A percentile compares a stretch with the other conserved stretches of the same genome.
phyloP scores from a whole-genome alignment of 2,888 invertebrate species.

The Cantharis nigra region DNA sequence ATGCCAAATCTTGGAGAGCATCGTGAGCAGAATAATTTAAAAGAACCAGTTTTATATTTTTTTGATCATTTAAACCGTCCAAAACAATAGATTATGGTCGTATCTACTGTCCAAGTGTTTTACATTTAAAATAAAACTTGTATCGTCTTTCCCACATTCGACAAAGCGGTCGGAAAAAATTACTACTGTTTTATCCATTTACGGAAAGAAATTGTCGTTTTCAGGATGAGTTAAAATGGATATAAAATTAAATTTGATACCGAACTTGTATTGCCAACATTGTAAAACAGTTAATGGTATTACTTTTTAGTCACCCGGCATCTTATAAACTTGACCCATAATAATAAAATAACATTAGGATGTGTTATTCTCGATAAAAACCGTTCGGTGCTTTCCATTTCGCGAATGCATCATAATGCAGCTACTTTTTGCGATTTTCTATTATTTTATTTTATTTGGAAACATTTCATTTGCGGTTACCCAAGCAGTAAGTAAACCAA shows the following conservation, averaged over 20 bases:
- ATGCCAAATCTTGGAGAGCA: neutral
- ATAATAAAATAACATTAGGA: slow-evolving; percentile 11
- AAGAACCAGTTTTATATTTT: slow-evolving; percentile 1
- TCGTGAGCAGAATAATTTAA: slow-evolving; percentile 8
- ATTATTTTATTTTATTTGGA: slow-evolving; percentile 1
- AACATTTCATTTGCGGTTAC: slow-evolving; percentile 26
- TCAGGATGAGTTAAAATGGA: slow-evolving; percentile 41
- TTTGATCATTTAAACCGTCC: slow-evolving; percentile 10
- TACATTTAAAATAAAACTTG: slow-evolving; percentile 28
- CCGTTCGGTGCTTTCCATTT: neutral
- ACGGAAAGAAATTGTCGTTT: slow-evolving; percentile 36
- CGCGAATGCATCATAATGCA: neutral
- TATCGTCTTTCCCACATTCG: slow-evolving; percentile 38
- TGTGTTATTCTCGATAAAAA: neutral
- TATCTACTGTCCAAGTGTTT: slow-evolving; percentile 9
- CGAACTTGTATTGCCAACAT: slow-evolving; percentile 34
- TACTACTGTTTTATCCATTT: slow-evolving; percentile 38
- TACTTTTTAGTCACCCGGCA: slow-evolving; percentile 45
- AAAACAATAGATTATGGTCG: slow-evolving; percentile 9
- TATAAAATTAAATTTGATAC: slow-evolving; percentile 49
- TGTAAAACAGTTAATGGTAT: slow-evolving; percentile 52
- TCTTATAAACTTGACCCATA: slow-evolving; percentile 34
- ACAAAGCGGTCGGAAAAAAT: slow-evolving; percentile 34
- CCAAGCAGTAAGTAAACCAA: slow-evolving; percentile 20
- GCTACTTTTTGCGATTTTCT: neutral